Base-by-base conservation (phyloP, 2,888 invertebrate species). In the Nemapogon koenigi region DNA sequence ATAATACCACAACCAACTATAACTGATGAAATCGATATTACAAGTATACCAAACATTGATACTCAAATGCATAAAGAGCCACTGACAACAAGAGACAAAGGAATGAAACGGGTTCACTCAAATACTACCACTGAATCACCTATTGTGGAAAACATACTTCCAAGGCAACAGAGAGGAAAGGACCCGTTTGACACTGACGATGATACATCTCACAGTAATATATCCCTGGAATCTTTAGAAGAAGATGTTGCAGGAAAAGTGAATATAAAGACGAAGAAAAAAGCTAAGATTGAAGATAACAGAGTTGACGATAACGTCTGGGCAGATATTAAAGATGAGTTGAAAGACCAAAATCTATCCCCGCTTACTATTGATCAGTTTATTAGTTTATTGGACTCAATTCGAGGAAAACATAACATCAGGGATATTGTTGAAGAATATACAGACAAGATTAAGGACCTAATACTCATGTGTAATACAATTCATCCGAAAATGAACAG, bases 311-410 rank as follows among this genome's bases (percentile, higher is more conserved):
- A 41, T 30, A 38, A 43, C 16, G 31, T 42, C 15, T 44, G 42
- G 44, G 32, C 15, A 18, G 29, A 41, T 30, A 38, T 41, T 32
- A 26, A 40, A 40, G 28, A 36, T 1, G 25, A 26, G 16, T 13
- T 41, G 6, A 19, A 16, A 25, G 40, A 39, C 16, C n/a, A 31
- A 18, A 27, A 11, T 3, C n/a, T 33, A 19, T 33, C 33, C 13
- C 33, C 33, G 38, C 8, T 29, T 17, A 31, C 25, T 38, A 8
- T 35, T 16, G 43, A 43, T 16, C 41, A 43, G 27, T 45, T 43
- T 19, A 45, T 45, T 22, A 45, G 41, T 31, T 36, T 43, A 18
- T 15, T 45, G 19, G 42, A 45, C 33, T 38, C 36, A 14, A 16
- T 30, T 4, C 33, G 31, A 26, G 40, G 42, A 6, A 43, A 43